These are phyloP conservation scores for Diadophis punctatus DNA, from an alignment of 2,113 vertebrate species.

Conservation along the genomic window DNA sequence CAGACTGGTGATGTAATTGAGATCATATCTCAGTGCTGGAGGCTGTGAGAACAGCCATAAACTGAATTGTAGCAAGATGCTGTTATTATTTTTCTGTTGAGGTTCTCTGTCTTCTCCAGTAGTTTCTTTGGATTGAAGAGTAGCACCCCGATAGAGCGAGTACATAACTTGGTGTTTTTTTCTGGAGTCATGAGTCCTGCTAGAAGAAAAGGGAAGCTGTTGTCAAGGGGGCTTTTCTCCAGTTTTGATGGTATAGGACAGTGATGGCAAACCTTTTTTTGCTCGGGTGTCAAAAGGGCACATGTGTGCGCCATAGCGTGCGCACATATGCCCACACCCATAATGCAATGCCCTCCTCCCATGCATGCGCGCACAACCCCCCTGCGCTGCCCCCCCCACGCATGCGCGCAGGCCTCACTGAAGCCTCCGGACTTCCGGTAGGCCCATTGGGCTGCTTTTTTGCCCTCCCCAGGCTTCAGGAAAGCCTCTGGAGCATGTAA, in stretches of 20 bases:
- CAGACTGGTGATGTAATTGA: not conserved
- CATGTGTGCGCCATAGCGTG: too few relatives aligned
- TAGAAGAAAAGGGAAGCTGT: not conserved
- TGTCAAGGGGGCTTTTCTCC: not conserved
- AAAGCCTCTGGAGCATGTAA: too few relatives aligned
- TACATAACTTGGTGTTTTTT: not conserved
- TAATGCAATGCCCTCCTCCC: too few relatives aligned
- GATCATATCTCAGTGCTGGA: not conserved
- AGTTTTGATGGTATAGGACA: not conserved
- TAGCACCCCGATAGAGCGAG: not conserved
- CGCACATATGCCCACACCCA: too few relatives aligned
- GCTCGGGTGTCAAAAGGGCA: too few relatives aligned
- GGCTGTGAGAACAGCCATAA: not conserved
- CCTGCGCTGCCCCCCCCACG: too few relatives aligned
- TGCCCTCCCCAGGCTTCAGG: too few relatives aligned
- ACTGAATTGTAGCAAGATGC: not conserved
- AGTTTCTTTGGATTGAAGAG: not conserved
- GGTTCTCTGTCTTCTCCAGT: not conserved
- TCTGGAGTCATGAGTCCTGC: not conserved
- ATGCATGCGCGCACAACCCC: too few relatives aligned
- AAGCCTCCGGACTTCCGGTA: too few relatives aligned
- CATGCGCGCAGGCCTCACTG: too few relatives aligned
- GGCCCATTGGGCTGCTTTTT: too few relatives aligned
- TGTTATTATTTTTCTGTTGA: not conserved
- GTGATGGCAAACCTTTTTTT: too few relatives aligned